These are phyloP conservation scores for Penaeus chinensis DNA, from an alignment of 1,140 invertebrate species.

Conservation along the genomic window DNA sequence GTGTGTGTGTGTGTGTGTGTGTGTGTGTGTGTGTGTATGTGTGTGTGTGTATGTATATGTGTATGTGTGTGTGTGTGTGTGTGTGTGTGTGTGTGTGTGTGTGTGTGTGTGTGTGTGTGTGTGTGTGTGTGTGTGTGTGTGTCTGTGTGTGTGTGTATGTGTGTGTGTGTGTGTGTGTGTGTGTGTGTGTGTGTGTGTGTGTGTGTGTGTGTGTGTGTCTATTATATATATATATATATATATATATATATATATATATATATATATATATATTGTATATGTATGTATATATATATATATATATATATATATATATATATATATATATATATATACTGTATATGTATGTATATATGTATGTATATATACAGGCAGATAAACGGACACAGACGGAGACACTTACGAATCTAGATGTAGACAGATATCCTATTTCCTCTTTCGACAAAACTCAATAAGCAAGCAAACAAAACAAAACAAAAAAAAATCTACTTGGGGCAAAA, in stretches of 20 bases:
- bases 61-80: neutral
- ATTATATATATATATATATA: neutral
- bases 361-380: neutral
- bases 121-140: neutral
- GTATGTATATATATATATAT: constrained; percentile 12
- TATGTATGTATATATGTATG: neutral
- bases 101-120: neutral
- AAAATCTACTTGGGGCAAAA: no score
- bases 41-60: constrained; percentile 22
- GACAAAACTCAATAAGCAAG: no score
- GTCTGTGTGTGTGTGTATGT: neutral
- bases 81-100: neutral
- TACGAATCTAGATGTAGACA: neutral
- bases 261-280: no score
- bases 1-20: neutral
- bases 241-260: neutral
- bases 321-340: neutral
- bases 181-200: neutral
- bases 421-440: neutral
- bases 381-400: neutral
- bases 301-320: constrained; percentile 14
- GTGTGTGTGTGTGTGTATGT: neutral
- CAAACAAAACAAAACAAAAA: no score
- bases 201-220: neutral
- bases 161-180: neutral